Conservation (phyloP, 2,888 invertebrate species). For the Carabus problematicus region DNA sequence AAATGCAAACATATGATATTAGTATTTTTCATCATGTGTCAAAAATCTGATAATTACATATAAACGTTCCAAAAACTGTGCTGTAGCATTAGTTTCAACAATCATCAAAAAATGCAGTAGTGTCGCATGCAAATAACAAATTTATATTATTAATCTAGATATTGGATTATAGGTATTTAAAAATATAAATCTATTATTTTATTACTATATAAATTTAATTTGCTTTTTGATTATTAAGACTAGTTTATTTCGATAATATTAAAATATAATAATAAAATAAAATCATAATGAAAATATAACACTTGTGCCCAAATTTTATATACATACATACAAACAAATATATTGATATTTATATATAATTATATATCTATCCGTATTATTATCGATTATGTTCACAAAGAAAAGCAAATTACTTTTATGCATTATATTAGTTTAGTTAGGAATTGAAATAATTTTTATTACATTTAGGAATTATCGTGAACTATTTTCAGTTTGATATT, state of each 20-base stretch:
- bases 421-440: conserved; percentile 49
- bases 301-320: conserved; percentile 42
- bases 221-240: conserved; percentile 44
- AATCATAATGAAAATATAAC: conserved; percentile 35
- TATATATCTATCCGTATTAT: not conserved
- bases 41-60: too few species aligned
- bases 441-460: conserved; percentile 44
- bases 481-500: conserved; percentile 9
- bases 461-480: conserved; percentile 19
- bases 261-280: conserved; percentile 41
- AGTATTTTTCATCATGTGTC: too few species aligned
- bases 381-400: conserved; percentile 6
- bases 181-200: conserved; percentile 45
- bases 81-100: not conserved
- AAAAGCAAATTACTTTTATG: conserved; percentile 48
- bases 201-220: conserved; percentile 47
- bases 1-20: too few species aligned
- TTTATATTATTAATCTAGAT: conserved; percentile 50
- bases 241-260: conserved; percentile 44
- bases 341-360: not conserved
- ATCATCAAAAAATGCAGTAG: conserved; percentile 45
- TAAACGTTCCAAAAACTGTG: too few species aligned
- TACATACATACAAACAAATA: conserved; percentile 14
- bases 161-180: conserved; percentile 48
- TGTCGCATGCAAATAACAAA: conserved; percentile 54